Conservation (phyloP, 2,797 vertebrate genomes). For the Sibirionetta formosa region DNA sequence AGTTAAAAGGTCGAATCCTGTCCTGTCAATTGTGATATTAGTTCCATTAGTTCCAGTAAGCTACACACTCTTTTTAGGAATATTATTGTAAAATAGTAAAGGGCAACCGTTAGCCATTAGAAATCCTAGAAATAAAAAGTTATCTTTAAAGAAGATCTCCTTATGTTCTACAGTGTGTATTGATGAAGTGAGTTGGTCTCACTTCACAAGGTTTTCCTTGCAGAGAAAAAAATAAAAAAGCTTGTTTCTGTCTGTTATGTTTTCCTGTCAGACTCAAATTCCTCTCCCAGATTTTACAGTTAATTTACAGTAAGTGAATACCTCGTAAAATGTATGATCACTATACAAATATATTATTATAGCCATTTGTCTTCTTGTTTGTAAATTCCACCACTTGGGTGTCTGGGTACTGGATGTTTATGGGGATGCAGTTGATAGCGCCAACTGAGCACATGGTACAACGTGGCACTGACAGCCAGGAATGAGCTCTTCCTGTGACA, state of each 20-base stretch:
- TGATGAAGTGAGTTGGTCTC: background rate
- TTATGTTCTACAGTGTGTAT: background rate
- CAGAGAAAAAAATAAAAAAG: background rate
- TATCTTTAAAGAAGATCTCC: background rate
- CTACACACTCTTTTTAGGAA: background rate
- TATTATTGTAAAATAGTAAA: background rate
- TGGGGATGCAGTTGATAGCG: background rate
- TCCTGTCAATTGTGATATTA: background rate
- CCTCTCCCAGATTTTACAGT: background rate
- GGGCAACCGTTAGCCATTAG: background rate
- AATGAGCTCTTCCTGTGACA: background rate
- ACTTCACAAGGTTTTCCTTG: background rate
- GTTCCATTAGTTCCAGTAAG: background rate
- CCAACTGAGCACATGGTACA: background rate
- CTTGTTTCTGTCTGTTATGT: background rate
- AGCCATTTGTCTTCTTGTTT: conserved; percentile 47
- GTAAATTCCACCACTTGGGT: background rate
- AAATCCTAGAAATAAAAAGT: background rate
- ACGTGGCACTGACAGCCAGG: background rate
- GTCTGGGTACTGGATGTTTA: background rate
- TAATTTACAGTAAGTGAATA: background rate
- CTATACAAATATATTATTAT: background rate
- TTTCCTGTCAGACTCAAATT: background rate
- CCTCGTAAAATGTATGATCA: background rate
- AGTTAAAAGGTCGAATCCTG: background rate